Evolutionary conservation across 1,140 invertebrate species (phyloP).

Genomic region (Adoxophyes honmai): DNA sequence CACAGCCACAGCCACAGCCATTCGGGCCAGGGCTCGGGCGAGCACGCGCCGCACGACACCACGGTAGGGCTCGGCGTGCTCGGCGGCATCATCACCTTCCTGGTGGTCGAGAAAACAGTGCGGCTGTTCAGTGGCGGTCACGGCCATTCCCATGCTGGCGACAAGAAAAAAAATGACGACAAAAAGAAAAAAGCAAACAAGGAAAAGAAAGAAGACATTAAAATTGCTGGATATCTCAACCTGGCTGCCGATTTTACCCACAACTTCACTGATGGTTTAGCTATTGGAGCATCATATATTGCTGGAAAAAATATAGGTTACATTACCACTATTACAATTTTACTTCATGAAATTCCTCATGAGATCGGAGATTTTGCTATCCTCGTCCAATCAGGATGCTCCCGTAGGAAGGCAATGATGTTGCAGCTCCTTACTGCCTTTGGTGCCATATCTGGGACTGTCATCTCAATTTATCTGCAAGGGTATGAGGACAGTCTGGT

Average conservation of each 20-base stretch:
- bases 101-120: constrained; percentile 95
- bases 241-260: constrained; percentile 96
- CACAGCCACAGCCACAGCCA: constrained; percentile 76
- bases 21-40: constrained; percentile 61
- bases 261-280: constrained; percentile 98
- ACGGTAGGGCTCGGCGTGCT: constrained; percentile 93
- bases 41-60: constrained; percentile 84
- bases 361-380: constrained; percentile 99
- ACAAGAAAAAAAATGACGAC: constrained; percentile 69
- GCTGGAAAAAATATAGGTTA: constrained; percentile 90
- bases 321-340: constrained; percentile 94
- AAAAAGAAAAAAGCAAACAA: constrained; percentile 66
- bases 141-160: constrained; percentile 74
- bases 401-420: constrained; percentile 92
- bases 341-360: constrained; percentile 98
- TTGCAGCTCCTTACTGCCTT: constrained; percentile 95
- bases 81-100: constrained; percentile 93
- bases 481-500: constrained; percentile 85
- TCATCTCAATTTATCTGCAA: constrained; percentile 89
- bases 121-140: constrained; percentile 91
- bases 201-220: constrained; percentile 82
- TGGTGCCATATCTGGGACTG: constrained; percentile 94
- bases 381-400: constrained; percentile 95
- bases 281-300: constrained; percentile 97
- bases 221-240: constrained; percentile 96